A percentile compares a stretch with the other conserved stretches of the same genome.
These are phyloP conservation scores for Octomys mimax DNA, from an alignment of 2,797 vertebrate species.

Conservation along the genomic window DNA sequence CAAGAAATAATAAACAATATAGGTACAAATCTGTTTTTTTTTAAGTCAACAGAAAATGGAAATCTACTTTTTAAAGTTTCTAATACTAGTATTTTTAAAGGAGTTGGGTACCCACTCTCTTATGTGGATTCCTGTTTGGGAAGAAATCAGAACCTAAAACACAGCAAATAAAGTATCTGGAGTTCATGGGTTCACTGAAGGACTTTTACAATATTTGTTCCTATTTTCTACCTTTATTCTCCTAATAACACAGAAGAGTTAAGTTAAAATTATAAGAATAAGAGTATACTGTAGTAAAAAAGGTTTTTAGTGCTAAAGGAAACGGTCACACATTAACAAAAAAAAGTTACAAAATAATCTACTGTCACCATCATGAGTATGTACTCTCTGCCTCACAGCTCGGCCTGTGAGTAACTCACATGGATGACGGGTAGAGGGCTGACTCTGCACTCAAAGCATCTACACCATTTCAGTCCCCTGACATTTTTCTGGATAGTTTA, in stretches of 20 bases:
- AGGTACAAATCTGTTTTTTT: too few species aligned
- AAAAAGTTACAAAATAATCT: neutral
- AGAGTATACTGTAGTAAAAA: neutral
- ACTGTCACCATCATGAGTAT: neutral
- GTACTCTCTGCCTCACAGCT: neutral
- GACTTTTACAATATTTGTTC: neutral
- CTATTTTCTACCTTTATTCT: conserved; percentile 25
- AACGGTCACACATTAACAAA: neutral
- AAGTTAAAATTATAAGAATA: conserved; percentile 20
- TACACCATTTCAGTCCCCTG: neutral
- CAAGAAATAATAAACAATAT: too few species aligned
- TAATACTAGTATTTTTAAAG: conserved; percentile 11
- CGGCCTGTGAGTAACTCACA: neutral
- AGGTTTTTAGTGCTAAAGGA: neutral
- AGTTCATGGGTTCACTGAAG: neutral
- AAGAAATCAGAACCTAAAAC: conserved; percentile 10
- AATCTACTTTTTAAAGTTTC: too few species aligned
- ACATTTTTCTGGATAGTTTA: neutral
- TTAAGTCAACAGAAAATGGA: too few species aligned
- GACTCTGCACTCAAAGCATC: neutral
- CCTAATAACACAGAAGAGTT: conserved; percentile 30
- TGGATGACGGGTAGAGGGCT: neutral
- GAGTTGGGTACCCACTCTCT: neutral
- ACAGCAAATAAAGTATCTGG: neutral
- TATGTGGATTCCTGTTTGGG: neutral